Conservation (phyloP, 1,140 invertebrate species). For the Hesperophylax magnus region DNA sequence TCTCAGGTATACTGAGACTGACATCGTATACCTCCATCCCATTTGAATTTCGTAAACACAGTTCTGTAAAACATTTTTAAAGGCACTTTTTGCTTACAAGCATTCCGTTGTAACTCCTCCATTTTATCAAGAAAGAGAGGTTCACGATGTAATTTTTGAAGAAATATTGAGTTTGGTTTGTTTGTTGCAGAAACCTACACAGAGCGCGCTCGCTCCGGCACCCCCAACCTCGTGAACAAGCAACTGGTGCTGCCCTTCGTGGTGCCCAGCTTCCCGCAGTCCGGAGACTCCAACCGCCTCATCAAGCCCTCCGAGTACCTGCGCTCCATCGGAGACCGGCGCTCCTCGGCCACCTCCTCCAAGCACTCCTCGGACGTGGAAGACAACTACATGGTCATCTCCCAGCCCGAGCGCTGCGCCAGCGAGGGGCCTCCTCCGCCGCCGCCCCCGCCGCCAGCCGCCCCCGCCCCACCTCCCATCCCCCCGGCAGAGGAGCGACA, state of each 20-base stretch:
- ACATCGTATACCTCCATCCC: too few relatives aligned
- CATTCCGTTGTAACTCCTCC: too few relatives aligned
- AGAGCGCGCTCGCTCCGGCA: slow-evolving; percentile 68
- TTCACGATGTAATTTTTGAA: too few relatives aligned
- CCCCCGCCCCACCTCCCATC: slow-evolving; percentile 67
- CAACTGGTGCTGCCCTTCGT: slow-evolving; percentile 89
- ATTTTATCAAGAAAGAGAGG: too few relatives aligned
- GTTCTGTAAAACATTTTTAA: too few relatives aligned
- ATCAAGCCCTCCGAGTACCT: slow-evolving; percentile 95
- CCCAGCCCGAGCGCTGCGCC: slow-evolving; percentile 64
- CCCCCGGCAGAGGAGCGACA: slow-evolving; percentile 67
- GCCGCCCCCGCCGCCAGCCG: slow-evolving; percentile 70
- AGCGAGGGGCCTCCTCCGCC: slow-evolving; percentile 71
- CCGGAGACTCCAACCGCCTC: slow-evolving; percentile 80
- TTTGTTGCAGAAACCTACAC: slow-evolving; percentile 59
- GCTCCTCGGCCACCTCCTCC: slow-evolving; percentile 70
- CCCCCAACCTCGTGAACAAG: slow-evolving; percentile 82
- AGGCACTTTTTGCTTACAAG: too few relatives aligned
- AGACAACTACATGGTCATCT: slow-evolving; percentile 53
- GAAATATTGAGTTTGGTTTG: neutral
- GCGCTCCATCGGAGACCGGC: slow-evolving; percentile 81
- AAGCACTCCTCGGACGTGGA: slow-evolving; percentile 65
- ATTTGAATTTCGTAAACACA: too few relatives aligned
- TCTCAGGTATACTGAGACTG: too few relatives aligned
- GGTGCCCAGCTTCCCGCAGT: slow-evolving; percentile 86